Conservation (phyloP, 2,113 vertebrate genomes). For the Tetrao urogallus region DNA sequence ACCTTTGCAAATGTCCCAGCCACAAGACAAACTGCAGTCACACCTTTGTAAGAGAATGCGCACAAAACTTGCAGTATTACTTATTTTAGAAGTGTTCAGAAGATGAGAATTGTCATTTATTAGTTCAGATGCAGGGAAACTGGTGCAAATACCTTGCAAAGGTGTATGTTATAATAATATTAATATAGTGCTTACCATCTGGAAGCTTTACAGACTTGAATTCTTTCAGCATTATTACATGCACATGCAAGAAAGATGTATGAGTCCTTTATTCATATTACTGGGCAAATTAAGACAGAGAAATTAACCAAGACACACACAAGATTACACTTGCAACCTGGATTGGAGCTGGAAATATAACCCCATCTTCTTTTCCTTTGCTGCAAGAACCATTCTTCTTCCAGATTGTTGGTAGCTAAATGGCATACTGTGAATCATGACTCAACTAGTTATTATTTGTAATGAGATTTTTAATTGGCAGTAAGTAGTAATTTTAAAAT, state of each 20-base stretch:
- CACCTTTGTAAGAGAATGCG: background rate
- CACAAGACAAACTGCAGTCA: background rate
- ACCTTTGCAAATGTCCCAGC: background rate
- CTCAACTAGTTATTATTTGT: constrained; percentile 25
- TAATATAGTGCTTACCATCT: background rate
- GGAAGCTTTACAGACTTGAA: background rate
- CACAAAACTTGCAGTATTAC: background rate
- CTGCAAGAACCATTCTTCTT: background rate
- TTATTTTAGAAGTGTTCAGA: background rate
- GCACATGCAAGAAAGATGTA: background rate
- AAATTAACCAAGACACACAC: background rate
- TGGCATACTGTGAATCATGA: background rate
- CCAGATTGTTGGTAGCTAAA: background rate
- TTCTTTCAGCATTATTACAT: constrained; percentile 10
- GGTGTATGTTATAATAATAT: background rate
- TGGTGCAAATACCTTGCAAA: background rate
- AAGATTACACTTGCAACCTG: background rate
- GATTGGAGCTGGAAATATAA: background rate
- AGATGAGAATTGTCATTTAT: background rate
- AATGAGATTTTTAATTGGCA: constrained; percentile 35
- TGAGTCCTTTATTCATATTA: background rate
- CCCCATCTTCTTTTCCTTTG: background rate
- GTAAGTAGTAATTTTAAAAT: constrained; percentile 1
- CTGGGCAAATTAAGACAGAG: background rate
- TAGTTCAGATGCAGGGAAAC: background rate